phyloP scores from a whole-genome alignment of 2,888 invertebrate species.

The Sthenelais limicola region DNA sequence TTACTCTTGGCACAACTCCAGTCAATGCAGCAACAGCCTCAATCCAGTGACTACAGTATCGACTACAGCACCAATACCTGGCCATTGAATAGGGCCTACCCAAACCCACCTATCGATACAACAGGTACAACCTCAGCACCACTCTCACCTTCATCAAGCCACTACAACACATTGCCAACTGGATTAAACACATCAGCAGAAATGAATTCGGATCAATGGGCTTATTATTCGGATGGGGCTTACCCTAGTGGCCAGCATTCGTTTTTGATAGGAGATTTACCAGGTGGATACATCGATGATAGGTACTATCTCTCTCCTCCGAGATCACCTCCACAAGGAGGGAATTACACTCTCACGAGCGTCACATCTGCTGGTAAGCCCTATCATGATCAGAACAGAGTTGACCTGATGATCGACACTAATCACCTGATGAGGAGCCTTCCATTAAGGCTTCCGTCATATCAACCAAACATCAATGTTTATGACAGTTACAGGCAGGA shows the following conservation, averaged over 20 bases:
- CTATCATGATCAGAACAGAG: background rate
- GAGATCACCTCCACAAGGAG: too few species aligned
- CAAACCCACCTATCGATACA: background rate
- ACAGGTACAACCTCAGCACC: background rate
- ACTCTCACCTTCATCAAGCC: background rate
- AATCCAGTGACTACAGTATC: background rate
- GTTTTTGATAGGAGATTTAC: slow-evolving; percentile 5
- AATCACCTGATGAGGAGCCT: background rate
- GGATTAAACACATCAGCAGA: too few species aligned
- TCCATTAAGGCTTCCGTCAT: background rate
- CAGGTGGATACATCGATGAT: slow-evolving; percentile 25
- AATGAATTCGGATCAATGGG: background rate
- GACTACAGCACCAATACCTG: slow-evolving; percentile 33
- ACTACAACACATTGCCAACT: slow-evolving; percentile 11
- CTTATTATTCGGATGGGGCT: background rate
- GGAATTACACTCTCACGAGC: too few species aligned
- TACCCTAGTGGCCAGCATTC: slow-evolving; percentile 12
- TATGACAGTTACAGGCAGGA: background rate
- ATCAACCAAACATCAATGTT: background rate
- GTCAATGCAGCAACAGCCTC: background rate
- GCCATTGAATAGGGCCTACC: slow-evolving; percentile 1
- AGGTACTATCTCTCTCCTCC: slow-evolving; percentile 9
- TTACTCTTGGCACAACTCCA: slow-evolving; percentile 23
- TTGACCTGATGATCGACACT: background rate
- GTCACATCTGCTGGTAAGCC: background rate